Evolutionary conservation across 2,888 invertebrate genomes (phyloP), one percentile per base, ranked within the genome.

Genomic region (Iphiclides podalirius): DNA sequence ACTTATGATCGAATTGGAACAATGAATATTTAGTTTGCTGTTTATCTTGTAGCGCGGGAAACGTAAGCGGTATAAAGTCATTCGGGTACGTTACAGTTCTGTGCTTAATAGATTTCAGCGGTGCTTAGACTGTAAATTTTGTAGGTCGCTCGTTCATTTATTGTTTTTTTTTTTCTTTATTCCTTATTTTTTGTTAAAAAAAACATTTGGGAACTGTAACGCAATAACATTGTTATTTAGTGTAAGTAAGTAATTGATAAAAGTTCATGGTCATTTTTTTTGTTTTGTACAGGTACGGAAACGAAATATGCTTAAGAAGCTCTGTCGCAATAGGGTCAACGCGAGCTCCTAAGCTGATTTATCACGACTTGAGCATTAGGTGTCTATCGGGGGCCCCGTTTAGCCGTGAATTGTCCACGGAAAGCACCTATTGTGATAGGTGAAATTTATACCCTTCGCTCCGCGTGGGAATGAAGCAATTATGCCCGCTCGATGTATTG

Each of bases 401-500:
- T 80, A 78, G 67, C 61, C 60, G 72, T 67, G 68, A 73, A 75
- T 73, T 73, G 74, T 75, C 75, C 73, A 70, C 68, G 73, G 75
- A 79, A 79, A 79, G 73, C 77, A 68, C 33, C 79, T 69, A 79
- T 81, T 79, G 82, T 79, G 72, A 70, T 65, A 66, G 69, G 72
- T 66, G 41, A 79, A 80, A 80, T 80, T 75, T 78, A 76, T 79
- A 75, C 76, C 75, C 72, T 68, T 75, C 67, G 50, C 44, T 63
- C 67, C 63, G 64, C 75, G 78, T 80, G 78, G 70, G 78, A 82
- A 79, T 81, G 68, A 72, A 76, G 77, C 73, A 82, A 79, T 80
- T 80, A 79, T 73, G 67, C 66, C 61, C 61, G 20, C n/a, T n/a
- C 66, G 64, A 70, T 71, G 70, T 63, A 74, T 71, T 72, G 71